phyloP scores from a whole-genome alignment of 2,888 invertebrate species.

The Tenthredo distinguenda region DNA sequence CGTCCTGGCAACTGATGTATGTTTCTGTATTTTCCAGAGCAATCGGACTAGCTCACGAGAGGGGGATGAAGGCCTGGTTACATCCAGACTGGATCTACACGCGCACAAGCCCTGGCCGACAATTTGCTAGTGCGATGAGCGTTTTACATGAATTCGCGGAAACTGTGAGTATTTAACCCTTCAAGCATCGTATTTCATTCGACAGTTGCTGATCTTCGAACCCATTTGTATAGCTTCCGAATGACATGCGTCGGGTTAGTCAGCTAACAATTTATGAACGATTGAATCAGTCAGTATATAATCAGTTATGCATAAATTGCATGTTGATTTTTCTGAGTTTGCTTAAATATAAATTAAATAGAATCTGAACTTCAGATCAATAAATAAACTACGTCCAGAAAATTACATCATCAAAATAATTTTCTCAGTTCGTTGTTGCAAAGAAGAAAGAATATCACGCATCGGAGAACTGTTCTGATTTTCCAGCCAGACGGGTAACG shows the following conservation, averaged over 20 bases:
- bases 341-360: too few relatives aligned
- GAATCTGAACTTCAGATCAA: too few relatives aligned
- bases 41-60: constrained; percentile 58
- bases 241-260: too few relatives aligned
- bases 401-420: too few relatives aligned
- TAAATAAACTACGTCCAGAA: too few relatives aligned
- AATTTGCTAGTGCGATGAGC: constrained; percentile 55
- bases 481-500: too few relatives aligned
- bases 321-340: too few relatives aligned
- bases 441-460: neutral
- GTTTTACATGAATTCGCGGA: constrained; percentile 60
- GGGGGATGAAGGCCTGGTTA: constrained; percentile 64
- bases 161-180: constrained; percentile 52
- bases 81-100: constrained; percentile 60
- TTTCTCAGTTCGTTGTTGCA: too few relatives aligned
- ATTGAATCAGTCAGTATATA: too few relatives aligned
- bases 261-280: too few relatives aligned
- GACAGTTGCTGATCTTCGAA: neutral
- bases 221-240: neutral
- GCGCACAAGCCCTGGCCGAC: constrained; percentile 51
- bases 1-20: too few relatives aligned
- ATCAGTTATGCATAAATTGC: too few relatives aligned
- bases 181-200: neutral
- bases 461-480: neutral
- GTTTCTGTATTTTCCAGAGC: constrained; percentile 58